phyloP scores from a whole-genome alignment of 2,888 invertebrate species.

The Neoscelio sp. region DNA sequence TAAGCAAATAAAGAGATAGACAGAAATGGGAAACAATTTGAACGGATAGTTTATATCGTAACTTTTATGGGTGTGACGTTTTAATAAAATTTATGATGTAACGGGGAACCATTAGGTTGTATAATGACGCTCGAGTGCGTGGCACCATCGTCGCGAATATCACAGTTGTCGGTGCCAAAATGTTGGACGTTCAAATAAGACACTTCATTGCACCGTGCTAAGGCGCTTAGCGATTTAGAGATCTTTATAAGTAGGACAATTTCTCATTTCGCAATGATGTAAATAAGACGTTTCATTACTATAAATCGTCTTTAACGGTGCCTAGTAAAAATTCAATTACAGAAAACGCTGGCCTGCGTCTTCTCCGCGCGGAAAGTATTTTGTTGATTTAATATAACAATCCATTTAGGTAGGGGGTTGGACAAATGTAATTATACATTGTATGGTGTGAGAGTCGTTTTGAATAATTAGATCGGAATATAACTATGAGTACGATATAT shows the following conservation, averaged over 20 bases:
- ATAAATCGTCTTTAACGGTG: constrained; percentile 71
- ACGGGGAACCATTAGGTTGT: constrained; percentile 48
- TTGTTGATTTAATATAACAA: constrained; percentile 55
- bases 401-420: constrained; percentile 23
- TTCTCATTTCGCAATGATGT: constrained; percentile 71
- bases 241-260: constrained; percentile 71
- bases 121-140: constrained; percentile 41
- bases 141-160: constrained; percentile 67
- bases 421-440: constrained; percentile 40
- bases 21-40: constrained; percentile 34
- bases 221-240: constrained; percentile 75
- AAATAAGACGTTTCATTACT: constrained; percentile 75
- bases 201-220: constrained; percentile 69
- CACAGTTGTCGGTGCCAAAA: constrained; percentile 67
- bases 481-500: too few species aligned
- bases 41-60: constrained; percentile 19
- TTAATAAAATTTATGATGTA: constrained; percentile 57
- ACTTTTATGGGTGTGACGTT: constrained; percentile 43
- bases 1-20: background rate
- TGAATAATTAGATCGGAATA: constrained; percentile 26
- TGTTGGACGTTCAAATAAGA: constrained; percentile 67
- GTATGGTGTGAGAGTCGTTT: constrained; percentile 20
- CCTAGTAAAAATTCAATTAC: constrained; percentile 69
- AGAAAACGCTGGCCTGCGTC: constrained; percentile 58
- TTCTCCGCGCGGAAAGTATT: constrained; percentile 30